Evolutionary conservation across 2,113 vertebrate species (phyloP).

Genomic region (Semnornis frantzii): DNA sequence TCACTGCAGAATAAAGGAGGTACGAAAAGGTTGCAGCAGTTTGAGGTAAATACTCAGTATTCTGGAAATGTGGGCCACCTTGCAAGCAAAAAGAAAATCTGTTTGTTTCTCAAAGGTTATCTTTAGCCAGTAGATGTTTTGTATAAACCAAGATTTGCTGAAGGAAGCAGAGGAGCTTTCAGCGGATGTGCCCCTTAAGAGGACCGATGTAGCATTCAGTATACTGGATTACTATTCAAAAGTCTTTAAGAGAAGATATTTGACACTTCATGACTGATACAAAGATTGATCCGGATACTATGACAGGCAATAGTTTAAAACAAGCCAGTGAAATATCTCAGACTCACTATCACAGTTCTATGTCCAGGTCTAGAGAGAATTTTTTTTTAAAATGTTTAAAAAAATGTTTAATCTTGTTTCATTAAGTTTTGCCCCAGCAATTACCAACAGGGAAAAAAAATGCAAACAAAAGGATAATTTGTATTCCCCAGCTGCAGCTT

Average conservation of each 20-base stretch:
- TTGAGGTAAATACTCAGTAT: background rate
- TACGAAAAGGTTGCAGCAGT: background rate
- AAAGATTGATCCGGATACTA: background rate
- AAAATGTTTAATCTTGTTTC: background rate
- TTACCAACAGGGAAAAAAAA: background rate
- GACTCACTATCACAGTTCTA: background rate
- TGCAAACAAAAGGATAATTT: background rate
- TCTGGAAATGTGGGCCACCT: background rate
- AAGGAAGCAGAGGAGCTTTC: background rate
- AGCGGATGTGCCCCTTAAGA: background rate
- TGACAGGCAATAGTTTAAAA: background rate
- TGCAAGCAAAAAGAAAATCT: background rate
- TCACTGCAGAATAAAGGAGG: background rate
- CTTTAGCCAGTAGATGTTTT: background rate
- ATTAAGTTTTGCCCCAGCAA: background rate
- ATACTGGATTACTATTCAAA: background rate
- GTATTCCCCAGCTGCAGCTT: constrained; percentile 1
- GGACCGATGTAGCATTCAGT: background rate
- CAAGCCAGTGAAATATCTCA: background rate
- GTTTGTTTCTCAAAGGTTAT: constrained; percentile 11
- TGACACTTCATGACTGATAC: background rate
- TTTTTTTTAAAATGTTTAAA: background rate
- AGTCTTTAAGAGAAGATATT: background rate
- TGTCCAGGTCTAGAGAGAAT: background rate
- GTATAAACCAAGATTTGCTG: background rate